These are phyloP conservation scores for Enteromius radiatus DNA, from an alignment of 2,797 vertebrate genomes.

Conservation along the genomic window DNA sequence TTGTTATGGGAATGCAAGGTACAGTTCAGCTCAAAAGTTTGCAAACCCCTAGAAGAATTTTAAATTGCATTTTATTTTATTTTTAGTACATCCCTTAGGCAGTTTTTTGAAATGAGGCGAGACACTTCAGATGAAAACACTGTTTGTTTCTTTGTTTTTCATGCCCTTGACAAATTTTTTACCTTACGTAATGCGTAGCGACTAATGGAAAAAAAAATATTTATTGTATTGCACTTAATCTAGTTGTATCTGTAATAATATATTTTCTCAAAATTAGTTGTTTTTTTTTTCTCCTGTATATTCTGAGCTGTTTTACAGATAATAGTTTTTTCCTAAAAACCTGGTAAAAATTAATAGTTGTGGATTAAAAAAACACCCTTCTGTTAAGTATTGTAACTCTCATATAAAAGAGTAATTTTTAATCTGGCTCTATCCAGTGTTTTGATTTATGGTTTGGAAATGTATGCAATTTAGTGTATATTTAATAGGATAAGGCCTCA, in stretches of 20 bases:
- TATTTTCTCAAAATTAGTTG: neutral
- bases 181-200: neutral
- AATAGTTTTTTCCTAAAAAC: neutral
- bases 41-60: neutral
- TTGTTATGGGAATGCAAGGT: constrained; percentile 4
- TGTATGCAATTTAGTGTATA: neutral
- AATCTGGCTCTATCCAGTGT: neutral
- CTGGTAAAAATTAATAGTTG: neutral
- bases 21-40: constrained; percentile 28
- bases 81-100: neutral
- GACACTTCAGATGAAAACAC: neutral
- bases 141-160: neutral
- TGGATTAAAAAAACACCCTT: neutral
- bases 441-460: neutral
- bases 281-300: neutral
- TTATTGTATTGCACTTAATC: neutral
- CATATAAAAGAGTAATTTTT: neutral
- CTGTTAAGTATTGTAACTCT: neutral
- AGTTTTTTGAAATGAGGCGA: neutral
- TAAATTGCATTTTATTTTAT: neutral
- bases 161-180: neutral
- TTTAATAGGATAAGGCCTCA: neutral
- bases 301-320: neutral
- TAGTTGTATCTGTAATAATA: neutral
- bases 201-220: neutral